Conservation (phyloP, 2,888 invertebrate genomes). For the Nephrotoma flavescens region DNA sequence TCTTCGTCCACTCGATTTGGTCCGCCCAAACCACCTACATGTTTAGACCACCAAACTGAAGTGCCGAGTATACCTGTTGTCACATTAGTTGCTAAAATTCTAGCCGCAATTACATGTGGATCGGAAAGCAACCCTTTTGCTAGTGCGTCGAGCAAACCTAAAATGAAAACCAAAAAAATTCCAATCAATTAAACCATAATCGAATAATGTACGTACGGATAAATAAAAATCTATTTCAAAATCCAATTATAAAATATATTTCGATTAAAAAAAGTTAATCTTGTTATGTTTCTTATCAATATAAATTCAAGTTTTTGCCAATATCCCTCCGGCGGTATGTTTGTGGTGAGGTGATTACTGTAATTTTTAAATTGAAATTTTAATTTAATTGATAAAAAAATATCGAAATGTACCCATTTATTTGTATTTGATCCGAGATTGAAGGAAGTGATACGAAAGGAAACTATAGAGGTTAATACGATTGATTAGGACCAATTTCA, state of each 20-base stretch:
- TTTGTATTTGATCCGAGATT: background rate
- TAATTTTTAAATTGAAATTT: background rate
- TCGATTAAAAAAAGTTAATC: background rate
- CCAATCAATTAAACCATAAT: background rate
- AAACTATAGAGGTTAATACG: background rate
- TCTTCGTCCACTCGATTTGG: conserved; percentile 40
- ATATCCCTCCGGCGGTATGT: background rate
- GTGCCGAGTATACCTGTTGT: conserved; percentile 42
- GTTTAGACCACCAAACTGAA: conserved; percentile 43
- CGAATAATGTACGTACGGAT: background rate
- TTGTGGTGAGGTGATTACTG: background rate
- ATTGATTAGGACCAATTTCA: background rate
- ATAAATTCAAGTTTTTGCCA: background rate
- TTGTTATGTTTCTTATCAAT: background rate
- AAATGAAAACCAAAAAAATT: conserved; percentile 12
- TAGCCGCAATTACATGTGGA: conserved; percentile 39
- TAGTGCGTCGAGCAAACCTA: conserved; percentile 58
- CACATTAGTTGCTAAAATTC: conserved; percentile 45
- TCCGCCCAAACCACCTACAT: conserved; percentile 33
- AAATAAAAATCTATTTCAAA: background rate
- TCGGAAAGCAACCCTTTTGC: conserved; percentile 56
- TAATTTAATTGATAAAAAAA: background rate
- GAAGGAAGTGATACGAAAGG: background rate
- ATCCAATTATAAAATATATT: background rate
- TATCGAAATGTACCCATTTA: background rate